Evolutionary conservation across 1,140 invertebrate species (phyloP).

Genomic region (Drosophila parabipectinata): DNA sequence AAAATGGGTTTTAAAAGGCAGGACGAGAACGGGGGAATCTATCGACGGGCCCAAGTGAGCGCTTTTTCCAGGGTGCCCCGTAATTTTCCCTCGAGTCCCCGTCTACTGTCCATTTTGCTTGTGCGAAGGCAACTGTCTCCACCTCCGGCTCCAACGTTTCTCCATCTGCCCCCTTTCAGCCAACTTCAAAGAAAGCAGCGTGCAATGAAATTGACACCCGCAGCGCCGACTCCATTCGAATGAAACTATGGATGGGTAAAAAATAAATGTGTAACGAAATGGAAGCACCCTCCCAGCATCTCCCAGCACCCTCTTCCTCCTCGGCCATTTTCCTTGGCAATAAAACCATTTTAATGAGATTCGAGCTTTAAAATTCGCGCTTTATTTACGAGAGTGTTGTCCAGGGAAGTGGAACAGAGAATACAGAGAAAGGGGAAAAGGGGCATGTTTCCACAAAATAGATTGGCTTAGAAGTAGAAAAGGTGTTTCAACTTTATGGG

Average conservation of each 20-base stretch:
- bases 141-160: background rate
- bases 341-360: constrained; percentile 81
- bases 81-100: constrained; percentile 55
- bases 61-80: constrained; percentile 53
- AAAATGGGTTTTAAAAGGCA: constrained; percentile 11
- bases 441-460: constrained; percentile 13
- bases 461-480: constrained; percentile 26
- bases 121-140: constrained; percentile 64
- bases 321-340: constrained; percentile 54
- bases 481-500: too few species aligned
- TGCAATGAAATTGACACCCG: constrained; percentile 79
- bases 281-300: constrained; percentile 34
- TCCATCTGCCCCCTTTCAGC: constrained; percentile 35
- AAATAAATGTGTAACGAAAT: constrained; percentile 78
- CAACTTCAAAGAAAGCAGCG: constrained; percentile 70
- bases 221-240: constrained; percentile 57
- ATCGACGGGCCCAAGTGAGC: constrained; percentile 60
- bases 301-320: constrained; percentile 3
- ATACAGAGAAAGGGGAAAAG: background rate
- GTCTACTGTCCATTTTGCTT: constrained; percentile 74
- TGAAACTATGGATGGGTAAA: constrained; percentile 67
- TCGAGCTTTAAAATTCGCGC: constrained; percentile 79
- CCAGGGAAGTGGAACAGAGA: background rate
- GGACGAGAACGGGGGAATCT: constrained; percentile 6
- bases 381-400: constrained; percentile 73